Conservation (phyloP, 2,888 invertebrate genomes). For the Omphaloscelis lunosa region DNA sequence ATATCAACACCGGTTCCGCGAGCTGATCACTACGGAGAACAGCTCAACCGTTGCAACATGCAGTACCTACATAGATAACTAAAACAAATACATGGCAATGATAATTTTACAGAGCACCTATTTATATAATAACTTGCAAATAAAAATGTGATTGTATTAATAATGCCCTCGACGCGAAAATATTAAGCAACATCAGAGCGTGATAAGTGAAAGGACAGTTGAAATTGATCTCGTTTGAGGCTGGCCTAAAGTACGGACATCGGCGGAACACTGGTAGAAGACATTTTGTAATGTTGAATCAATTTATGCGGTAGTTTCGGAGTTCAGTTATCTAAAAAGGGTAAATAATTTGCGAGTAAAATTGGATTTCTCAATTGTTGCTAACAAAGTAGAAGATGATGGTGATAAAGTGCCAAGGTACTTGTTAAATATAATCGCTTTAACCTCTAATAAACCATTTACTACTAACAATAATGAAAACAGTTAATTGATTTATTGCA, state of each 20-base stretch:
- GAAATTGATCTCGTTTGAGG: constrained; percentile 76
- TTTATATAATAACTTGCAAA: constrained; percentile 53
- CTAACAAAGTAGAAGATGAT: constrained; percentile 16
- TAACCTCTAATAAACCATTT: constrained; percentile 32
- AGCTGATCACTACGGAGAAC: constrained; percentile 7
- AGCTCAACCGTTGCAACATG: constrained; percentile 5
- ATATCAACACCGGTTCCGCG: constrained; percentile 21
- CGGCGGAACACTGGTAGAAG: constrained; percentile 41
- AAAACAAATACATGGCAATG: constrained; percentile 15
- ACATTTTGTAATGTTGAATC: constrained; percentile 53
- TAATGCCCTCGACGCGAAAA: constrained; percentile 65
- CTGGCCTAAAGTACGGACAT: constrained; percentile 61
- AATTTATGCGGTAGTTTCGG: constrained; percentile 44
- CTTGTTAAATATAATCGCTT: constrained; percentile 17
- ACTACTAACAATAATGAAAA: background rate
- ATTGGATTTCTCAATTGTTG: constrained; percentile 28
- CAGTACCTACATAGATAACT: background rate
- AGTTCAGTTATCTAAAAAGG: constrained; percentile 36
- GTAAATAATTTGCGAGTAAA: constrained; percentile 43
- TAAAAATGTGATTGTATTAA: constrained; percentile 62
- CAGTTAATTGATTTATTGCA: background rate
- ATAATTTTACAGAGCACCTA: constrained; percentile 33
- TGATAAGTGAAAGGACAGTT: constrained; percentile 79
- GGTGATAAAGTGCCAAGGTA: constrained; percentile 12
- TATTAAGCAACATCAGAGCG: constrained; percentile 74